A percentile compares a stretch with the other conserved stretches of the same genome.
Conservation (phyloP, 2,888 invertebrate species). For the Acanthacorydalis orientalis region DNA sequence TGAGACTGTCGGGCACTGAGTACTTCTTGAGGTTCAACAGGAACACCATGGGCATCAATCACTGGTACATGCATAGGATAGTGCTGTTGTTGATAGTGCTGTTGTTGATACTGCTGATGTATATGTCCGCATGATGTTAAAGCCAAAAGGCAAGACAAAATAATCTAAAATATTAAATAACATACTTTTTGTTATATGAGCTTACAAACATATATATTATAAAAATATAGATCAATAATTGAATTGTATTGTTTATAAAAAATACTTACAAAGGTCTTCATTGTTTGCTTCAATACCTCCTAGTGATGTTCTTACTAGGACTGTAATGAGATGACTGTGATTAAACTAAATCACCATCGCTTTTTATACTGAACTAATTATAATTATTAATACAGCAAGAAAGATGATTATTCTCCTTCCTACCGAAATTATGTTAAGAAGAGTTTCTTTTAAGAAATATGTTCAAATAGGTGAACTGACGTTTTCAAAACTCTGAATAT, state of each 20-base stretch:
- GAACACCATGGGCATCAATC: conserved; percentile 4
- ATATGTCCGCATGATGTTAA: too few species aligned
- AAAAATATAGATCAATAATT: not conserved
- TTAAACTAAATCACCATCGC: not conserved
- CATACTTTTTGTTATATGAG: not conserved
- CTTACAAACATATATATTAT: not conserved
- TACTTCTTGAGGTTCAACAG: conserved; percentile 5
- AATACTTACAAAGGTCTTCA: conserved; percentile 6
- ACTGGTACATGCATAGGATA: conserved; percentile 1
- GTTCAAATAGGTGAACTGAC: too few species aligned
- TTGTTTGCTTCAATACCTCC: conserved; percentile 5
- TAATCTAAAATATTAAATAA: too few species aligned
- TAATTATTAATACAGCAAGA: too few species aligned
- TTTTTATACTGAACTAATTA: conserved; percentile 1
- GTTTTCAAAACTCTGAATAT: too few species aligned
- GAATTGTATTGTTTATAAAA: not conserved
- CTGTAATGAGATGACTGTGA: conserved; percentile 5
- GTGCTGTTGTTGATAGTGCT: not conserved
- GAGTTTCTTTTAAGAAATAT: too few species aligned
- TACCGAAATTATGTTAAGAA: too few species aligned
- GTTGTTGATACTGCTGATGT: not conserved
- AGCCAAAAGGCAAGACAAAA: too few species aligned
- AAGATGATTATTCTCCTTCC: too few species aligned
- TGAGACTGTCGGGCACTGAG: not conserved
- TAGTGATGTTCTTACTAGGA: conserved; percentile 7